A percentile compares a stretch with the other conserved stretches of the same genome.
Conservation (phyloP, 1,140 invertebrate genomes). For the Brachionus asplanchnoidis region DNA sequence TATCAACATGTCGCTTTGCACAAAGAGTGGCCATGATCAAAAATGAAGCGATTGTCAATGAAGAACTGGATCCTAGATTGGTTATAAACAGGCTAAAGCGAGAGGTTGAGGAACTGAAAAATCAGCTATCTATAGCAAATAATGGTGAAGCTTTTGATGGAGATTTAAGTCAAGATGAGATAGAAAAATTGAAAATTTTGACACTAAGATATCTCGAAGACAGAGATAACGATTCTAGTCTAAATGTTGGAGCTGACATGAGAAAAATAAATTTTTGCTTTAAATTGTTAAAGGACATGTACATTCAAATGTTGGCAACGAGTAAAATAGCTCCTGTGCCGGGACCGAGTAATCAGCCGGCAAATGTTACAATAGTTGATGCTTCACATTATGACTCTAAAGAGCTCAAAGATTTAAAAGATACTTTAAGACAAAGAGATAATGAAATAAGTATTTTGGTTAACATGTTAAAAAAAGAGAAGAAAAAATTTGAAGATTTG, state of each 20-base stretch:
- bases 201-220: constrained; percentile 51
- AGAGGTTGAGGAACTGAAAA: constrained; percentile 54
- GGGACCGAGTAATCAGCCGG: neutral
- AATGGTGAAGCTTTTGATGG: constrained; percentile 29
- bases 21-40: constrained; percentile 65
- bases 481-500: constrained; percentile 44
- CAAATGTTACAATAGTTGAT: constrained; percentile 44
- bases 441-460: constrained; percentile 58
- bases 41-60: constrained; percentile 62
- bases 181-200: constrained; percentile 51
- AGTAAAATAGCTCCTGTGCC: neutral
- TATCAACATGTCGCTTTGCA: constrained; percentile 66
- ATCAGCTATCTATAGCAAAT: constrained; percentile 54
- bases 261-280: constrained; percentile 54
- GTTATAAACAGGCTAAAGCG: constrained; percentile 58
- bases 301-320: constrained; percentile 43
- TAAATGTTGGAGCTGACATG: constrained; percentile 54
- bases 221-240: constrained; percentile 48
- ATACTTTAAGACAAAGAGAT: constrained; percentile 53
- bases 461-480: constrained; percentile 57
- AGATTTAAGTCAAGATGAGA: constrained; percentile 32
- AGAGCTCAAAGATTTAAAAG: constrained; percentile 51
- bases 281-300: constrained; percentile 44
- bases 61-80: constrained; percentile 60
- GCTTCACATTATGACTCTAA: constrained; percentile 51